These are phyloP conservation scores for Scelioninae gen. 2 DNA, from an alignment of 2,888 invertebrate genomes.

Conservation along the genomic window DNA sequence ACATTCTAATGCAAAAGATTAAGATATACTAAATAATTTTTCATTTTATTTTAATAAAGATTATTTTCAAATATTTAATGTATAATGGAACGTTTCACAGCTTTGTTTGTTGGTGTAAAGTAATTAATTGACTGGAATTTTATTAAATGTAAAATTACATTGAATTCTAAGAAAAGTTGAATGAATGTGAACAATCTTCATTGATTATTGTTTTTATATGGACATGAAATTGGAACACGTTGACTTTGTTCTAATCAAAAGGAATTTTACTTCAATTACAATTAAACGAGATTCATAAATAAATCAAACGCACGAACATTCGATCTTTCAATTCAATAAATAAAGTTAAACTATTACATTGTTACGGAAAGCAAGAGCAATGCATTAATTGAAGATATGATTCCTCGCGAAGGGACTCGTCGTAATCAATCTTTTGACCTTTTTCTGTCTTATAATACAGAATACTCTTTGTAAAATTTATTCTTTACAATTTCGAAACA, in stretches of 20 bases:
- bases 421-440: slow-evolving; percentile 65
- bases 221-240: slow-evolving; percentile 18
- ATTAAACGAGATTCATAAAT: slow-evolving; percentile 25
- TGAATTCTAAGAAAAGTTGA: background rate
- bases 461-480: slow-evolving; percentile 62
- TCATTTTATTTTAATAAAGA: too few species aligned
- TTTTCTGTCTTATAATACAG: slow-evolving; percentile 63
- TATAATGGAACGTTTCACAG: too few species aligned
- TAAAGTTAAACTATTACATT: slow-evolving; percentile 22
- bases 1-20: too few species aligned
- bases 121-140: too few species aligned
- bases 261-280: slow-evolving; percentile 18
- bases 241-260: slow-evolving; percentile 16
- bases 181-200: slow-evolving; percentile 3
- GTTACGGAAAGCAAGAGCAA: slow-evolving; percentile 25
- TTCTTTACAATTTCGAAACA: slow-evolving; percentile 7
- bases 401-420: slow-evolving; percentile 54
- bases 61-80: too few species aligned
- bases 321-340: slow-evolving; percentile 26
- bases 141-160: background rate
- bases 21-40: too few species aligned
- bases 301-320: slow-evolving; percentile 25
- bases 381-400: slow-evolving; percentile 48
- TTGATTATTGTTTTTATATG: background rate
- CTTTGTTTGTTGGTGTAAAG: too few species aligned